Evolutionary conservation across 2,113 vertebrate species (phyloP).

Genomic region (Spilogale gracilis): DNA sequence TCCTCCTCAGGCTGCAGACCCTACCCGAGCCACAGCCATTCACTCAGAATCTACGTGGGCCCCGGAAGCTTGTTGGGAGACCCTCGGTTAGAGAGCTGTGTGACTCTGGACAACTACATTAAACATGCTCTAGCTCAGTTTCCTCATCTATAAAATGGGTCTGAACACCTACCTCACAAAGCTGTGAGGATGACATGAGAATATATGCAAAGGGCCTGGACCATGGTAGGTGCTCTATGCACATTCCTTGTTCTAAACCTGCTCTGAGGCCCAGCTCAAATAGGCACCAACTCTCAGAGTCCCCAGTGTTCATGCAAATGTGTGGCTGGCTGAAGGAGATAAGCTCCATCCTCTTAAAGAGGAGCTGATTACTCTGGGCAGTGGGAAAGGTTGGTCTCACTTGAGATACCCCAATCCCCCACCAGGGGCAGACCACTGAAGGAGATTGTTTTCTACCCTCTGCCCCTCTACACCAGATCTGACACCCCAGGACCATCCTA

Average conservation of each 20-base stretch:
- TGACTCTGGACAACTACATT: neutral
- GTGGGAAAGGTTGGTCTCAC: neutral
- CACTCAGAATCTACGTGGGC: neutral
- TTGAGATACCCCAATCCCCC: neutral
- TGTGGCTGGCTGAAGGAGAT: neutral
- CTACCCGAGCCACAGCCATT: neutral
- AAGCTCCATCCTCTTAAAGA: accelerated
- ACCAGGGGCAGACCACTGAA: neutral
- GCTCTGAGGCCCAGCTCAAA: neutral
- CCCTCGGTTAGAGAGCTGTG: neutral
- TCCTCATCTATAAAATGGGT: neutral
- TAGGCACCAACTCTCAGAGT: neutral
- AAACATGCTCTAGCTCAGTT: neutral
- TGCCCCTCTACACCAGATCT: neutral
- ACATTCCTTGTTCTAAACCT: neutral
- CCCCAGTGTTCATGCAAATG: neutral
- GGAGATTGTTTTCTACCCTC: neutral
- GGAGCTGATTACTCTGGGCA: neutral
- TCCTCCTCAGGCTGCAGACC: neutral
- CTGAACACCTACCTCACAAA: neutral
- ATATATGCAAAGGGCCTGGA: neutral
- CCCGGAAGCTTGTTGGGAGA: neutral
- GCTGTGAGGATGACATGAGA: neutral
- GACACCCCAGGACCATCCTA: neutral
- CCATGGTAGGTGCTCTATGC: neutral